These are phyloP conservation scores for Holothuria scabra DNA, from an alignment of 53 echinoderm and acorn worm genomes.

Conservation along the genomic window DNA sequence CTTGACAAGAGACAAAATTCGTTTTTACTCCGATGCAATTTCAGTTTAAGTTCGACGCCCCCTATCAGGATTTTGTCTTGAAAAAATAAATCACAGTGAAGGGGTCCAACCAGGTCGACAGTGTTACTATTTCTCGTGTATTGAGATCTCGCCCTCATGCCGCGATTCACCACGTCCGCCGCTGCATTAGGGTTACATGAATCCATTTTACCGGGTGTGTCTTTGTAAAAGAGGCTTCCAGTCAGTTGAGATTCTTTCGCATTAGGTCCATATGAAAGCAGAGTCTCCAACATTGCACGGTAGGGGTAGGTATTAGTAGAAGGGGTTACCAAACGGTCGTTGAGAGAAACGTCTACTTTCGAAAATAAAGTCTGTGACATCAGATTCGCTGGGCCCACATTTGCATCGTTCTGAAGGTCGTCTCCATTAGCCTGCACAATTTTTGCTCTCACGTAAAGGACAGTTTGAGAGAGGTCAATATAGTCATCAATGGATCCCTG, in stretches of 20 bases:
- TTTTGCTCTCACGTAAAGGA: slow-evolving; percentile 51
- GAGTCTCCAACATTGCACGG: slow-evolving; percentile 63
- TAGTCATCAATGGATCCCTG: too few relatives aligned
- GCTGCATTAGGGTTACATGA: background rate
- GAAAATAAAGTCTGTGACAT: slow-evolving; percentile 63
- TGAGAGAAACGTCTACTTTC: slow-evolving; percentile 69
- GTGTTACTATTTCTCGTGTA: background rate
- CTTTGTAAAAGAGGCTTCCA: slow-evolving; percentile 57
- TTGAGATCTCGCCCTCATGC: slow-evolving; percentile 14
- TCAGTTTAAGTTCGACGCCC: slow-evolving; percentile 67
- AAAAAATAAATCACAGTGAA: slow-evolving; percentile 63
- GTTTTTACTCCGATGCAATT: slow-evolving; percentile 61
- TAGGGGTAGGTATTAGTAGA: slow-evolving; percentile 66
- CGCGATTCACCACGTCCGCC: too few relatives aligned
- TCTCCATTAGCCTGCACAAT: slow-evolving; percentile 54
- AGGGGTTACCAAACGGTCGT: slow-evolving; percentile 60
- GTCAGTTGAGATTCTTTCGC: slow-evolving; percentile 68
- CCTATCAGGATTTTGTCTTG: too few relatives aligned
- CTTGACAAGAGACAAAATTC: background rate
- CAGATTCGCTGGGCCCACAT: slow-evolving; percentile 60
- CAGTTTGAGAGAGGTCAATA: too few relatives aligned
- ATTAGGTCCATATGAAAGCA: slow-evolving; percentile 56
- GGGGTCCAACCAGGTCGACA: slow-evolving; percentile 6
- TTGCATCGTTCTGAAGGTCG: slow-evolving; percentile 39
- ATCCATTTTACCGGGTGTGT: slow-evolving; percentile 40